Base-by-base conservation (phyloP, 2,888 invertebrate species). In the Plutella xylostella region DNA sequence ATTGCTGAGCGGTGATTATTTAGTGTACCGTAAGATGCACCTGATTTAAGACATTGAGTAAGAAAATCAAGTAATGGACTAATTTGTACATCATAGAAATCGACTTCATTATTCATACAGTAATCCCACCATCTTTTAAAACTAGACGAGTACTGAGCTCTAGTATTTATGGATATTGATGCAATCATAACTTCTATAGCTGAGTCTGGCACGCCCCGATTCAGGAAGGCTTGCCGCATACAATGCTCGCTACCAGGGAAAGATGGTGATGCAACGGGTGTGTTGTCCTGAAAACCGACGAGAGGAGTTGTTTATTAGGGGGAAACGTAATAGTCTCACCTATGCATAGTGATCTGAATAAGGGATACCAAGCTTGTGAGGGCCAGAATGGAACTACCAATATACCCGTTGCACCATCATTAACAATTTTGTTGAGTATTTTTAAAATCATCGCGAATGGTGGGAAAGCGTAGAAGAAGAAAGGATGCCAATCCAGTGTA, bases 391-490 rank as follows among this genome's bases (percentile, higher is more conserved):
- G 50, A 7, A 51, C 47, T 14, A 48, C 42, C 6, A 48, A 14
- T 3, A 50, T 48, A 9, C 46, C 50, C 6, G 28, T 35, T 2
- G 49, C 46, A 18, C 47, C 25, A 20, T 52, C 48, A 41, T 19
- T 31, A n/a, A 45, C 43, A 9, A 50, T 50, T 42, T 52, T 50
- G 12, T 35, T 42, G 9, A 52, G 15, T 20, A 14, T 25, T 38
- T 43, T 48, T 14, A 43, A 19, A 35, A 50, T 46, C 7, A 51
- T 30, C 5, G 40, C 17, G 44, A 52, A 50, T 11, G 51, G 50
- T 9, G 48, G 48, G 37, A 52, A 52, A 3, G 48, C 50, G 40
- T 52, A 48, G 45, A 50, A 50, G 25, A 30, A 48, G 9, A n/a
- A 18, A 20, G 17, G 17, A n/a, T 6, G 12, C 33, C 33, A 33